Percentiles rank a stretch among this genome's conserved stretches.
phyloP scores from a whole-genome alignment of 2,797 vertebrate genomes.

The Lophura swinhoii region DNA sequence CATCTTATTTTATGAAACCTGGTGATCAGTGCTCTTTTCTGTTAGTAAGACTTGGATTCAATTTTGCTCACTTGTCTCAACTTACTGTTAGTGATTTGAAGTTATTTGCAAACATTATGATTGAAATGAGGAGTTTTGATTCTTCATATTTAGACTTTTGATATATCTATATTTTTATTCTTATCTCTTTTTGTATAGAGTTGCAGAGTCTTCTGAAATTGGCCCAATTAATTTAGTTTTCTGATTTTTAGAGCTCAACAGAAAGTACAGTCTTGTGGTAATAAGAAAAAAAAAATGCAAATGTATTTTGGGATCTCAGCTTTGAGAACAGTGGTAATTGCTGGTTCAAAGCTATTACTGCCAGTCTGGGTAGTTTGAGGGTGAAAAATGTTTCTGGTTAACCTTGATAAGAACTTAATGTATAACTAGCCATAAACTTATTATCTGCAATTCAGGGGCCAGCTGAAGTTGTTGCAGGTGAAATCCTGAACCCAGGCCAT shows the following conservation, averaged over 20 bases:
- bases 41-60: not conserved
- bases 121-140: not conserved
- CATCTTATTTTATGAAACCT: not conserved
- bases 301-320: not conserved
- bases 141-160: not conserved
- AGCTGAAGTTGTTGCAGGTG: not conserved
- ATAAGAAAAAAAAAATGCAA: not conserved
- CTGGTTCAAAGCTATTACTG: not conserved
- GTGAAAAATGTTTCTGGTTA: slow-evolving; percentile 11
- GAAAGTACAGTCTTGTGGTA: not conserved
- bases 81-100: not conserved
- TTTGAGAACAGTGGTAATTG: not conserved
- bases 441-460: not conserved
- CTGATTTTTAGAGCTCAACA: not conserved
- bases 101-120: not conserved
- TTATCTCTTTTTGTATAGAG: not conserved
- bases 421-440: not conserved
- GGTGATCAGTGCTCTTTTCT: not conserved
- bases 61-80: not conserved
- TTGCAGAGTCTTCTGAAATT: not conserved
- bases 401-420: not conserved
- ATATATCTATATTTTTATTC: not conserved
- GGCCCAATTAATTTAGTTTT: not conserved
- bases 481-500: not conserved
- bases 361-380: not conserved